These are phyloP conservation scores for Trididemnum clinides DNA, from an alignment of 23 tunicate genomes.

Conservation along the genomic window DNA sequence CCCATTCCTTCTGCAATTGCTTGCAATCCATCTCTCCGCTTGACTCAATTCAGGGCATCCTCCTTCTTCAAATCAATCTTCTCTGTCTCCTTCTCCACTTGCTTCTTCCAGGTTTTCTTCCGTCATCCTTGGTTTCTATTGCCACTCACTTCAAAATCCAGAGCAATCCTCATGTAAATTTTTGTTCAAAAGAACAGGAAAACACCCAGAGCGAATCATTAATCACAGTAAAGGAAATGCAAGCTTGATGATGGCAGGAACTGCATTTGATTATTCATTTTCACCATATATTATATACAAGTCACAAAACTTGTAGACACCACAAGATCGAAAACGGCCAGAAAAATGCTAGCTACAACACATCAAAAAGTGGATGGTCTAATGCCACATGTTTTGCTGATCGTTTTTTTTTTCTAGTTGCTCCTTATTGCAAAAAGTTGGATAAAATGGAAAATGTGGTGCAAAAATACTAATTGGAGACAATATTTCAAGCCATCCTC, in stretches of 20 bases:
- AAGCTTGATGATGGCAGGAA: constrained; percentile 11
- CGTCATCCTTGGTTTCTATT: no score
- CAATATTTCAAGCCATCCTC: neutral
- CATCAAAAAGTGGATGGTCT: constrained; percentile 9
- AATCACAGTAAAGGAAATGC: neutral
- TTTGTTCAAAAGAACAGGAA: neutral
- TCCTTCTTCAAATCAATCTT: no score
- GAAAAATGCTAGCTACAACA: neutral
- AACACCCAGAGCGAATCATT: neutral
- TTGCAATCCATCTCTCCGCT: no score
- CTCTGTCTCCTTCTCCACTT: no score
- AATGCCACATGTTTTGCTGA: neutral
- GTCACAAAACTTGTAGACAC: constrained; percentile 1
- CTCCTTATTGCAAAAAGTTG: neutral
- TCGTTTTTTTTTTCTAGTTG: neutral
- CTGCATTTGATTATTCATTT: neutral
- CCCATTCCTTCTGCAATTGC: no score
- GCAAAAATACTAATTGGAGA: neutral
- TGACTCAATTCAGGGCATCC: no score
- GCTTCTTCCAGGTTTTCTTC: no score
- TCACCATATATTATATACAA: neutral
- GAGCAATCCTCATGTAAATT: neutral
- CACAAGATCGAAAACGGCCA: neutral
- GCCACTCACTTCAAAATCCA: no score
- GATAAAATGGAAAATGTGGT: neutral